phyloP scores from a whole-genome alignment of 2,113 vertebrate genomes.

The Chauna torquata region DNA sequence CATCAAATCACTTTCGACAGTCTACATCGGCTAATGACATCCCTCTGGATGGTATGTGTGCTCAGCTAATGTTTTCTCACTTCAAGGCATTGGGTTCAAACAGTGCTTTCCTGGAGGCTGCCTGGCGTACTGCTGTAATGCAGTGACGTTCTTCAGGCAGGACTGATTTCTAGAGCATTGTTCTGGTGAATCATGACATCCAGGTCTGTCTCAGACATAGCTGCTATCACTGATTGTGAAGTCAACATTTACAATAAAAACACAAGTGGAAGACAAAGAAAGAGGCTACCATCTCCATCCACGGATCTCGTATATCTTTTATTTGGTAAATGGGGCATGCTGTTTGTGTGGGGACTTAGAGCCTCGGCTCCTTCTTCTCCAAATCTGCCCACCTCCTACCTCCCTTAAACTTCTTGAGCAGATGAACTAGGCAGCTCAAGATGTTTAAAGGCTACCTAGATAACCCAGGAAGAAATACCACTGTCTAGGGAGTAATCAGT shows the following conservation, averaged over 20 bases:
- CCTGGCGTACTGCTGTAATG: neutral
- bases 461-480: neutral
- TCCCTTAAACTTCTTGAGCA: neutral
- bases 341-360: neutral
- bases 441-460: neutral
- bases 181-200: neutral
- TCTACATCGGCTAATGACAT: neutral
- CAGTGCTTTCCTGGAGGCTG: neutral
- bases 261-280: neutral
- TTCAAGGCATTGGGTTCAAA: neutral
- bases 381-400: neutral
- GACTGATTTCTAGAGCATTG: neutral
- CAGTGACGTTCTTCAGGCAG: neutral
- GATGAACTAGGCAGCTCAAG: neutral
- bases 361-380: neutral
- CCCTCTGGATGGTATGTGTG: too few relatives aligned
- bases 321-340: constrained; percentile 25
- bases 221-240: neutral
- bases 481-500: neutral
- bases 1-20: neutral
- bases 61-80: neutral
- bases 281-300: constrained; percentile 1
- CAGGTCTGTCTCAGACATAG: neutral
- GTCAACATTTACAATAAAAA: constrained; percentile 42
- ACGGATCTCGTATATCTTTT: constrained; percentile 21